These are phyloP conservation scores for Tarsius wallacei DNA, from an alignment of 2,797 vertebrate genomes.

Conservation along the genomic window DNA sequence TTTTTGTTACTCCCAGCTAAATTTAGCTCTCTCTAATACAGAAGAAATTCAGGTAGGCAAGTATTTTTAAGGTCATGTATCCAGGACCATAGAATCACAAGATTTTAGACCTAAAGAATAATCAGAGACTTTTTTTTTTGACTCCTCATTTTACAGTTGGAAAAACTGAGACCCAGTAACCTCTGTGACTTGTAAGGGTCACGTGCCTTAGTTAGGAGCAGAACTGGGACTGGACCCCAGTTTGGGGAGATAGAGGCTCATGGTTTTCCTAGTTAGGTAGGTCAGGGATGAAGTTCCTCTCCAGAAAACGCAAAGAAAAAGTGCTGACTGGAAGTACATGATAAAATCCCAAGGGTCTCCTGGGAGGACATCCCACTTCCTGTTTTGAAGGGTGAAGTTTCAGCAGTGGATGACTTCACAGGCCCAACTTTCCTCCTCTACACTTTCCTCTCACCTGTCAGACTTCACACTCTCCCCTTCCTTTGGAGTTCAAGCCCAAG, in stretches of 20 bases:
- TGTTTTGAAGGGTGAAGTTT: not conserved
- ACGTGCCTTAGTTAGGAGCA: not conserved
- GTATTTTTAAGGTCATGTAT: not conserved
- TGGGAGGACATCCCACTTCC: not conserved
- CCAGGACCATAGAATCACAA: not conserved
- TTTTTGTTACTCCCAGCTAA: not conserved
- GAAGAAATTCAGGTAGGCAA: not conserved
- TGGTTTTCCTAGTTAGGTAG: not conserved
- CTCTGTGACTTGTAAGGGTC: not conserved
- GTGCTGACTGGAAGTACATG: not conserved
- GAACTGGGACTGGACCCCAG: not conserved
- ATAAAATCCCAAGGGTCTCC: not conserved
- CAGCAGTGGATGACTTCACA: not conserved
- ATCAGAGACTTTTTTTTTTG: not conserved
- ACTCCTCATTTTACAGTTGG: not conserved
- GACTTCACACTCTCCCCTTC: not conserved
- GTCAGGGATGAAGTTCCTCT: not conserved
- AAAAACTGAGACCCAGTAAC: not conserved
- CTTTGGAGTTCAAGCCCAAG: too few relatives aligned
- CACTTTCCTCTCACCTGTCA: not conserved
- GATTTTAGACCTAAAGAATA: not conserved
- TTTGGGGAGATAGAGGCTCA: not conserved
- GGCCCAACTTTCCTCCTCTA: not conserved
- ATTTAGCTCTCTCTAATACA: conserved; percentile 4
- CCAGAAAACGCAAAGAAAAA: not conserved